phyloP scores from a whole-genome alignment of 2,888 invertebrate genomes.

The Melanargia galathea region DNA sequence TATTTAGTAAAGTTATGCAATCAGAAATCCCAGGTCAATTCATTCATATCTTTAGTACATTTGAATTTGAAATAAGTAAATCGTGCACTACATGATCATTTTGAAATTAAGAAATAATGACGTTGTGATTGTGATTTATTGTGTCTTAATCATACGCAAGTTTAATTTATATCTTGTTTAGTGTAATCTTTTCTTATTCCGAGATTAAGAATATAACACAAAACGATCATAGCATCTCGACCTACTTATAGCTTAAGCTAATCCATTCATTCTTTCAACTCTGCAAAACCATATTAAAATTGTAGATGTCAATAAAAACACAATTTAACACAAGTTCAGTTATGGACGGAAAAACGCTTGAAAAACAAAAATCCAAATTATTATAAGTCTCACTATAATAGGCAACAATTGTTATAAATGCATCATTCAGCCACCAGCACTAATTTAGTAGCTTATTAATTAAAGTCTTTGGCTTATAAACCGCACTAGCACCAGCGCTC shows the following conservation, averaged over 20 bases:
- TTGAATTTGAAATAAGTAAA: no score
- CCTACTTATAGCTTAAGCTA: not conserved
- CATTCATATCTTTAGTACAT: no score
- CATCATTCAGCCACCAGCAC: conserved; percentile 55
- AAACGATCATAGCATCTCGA: not conserved
- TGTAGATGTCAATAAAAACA: conserved; percentile 8
- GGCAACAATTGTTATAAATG: conserved; percentile 59
- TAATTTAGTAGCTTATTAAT: conserved; percentile 24
- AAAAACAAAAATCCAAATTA: conserved; percentile 23
- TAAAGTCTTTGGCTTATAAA: conserved; percentile 27
- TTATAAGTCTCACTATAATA: conserved; percentile 56
- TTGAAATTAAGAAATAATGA: no score
- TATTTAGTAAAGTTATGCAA: not conserved
- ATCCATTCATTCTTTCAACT: not conserved
- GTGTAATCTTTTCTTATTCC: not conserved
- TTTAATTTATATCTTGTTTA: no score
- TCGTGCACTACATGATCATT: no score
- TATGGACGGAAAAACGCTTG: conserved; percentile 24
- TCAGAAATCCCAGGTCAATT: no score
- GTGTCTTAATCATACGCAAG: no score
- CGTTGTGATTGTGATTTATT: no score
- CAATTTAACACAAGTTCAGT: conserved; percentile 8
- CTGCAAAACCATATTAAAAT: not conserved
- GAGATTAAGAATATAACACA: conserved; percentile 5
- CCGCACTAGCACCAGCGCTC: not conserved